Base-by-base conservation (phyloP, 2,113 vertebrate genomes). In the rat (Rattus norvegicus) region DNA sequence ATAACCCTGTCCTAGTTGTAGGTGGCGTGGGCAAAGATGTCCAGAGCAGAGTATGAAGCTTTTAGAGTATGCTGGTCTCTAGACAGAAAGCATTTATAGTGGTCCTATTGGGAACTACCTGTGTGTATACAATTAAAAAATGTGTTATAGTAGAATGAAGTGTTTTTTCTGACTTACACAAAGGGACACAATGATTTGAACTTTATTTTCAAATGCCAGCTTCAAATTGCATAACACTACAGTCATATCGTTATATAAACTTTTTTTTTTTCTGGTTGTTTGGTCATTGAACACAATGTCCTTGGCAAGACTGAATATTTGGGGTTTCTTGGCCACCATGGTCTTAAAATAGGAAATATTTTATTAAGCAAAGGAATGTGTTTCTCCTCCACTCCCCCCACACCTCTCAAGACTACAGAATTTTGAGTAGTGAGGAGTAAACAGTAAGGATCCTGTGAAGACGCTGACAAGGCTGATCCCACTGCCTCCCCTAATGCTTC, bases 261-360 rank as follows among this genome's bases (percentile, higher is more conserved):
- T n/a, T 89, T 91, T 90, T 30, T 88, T 84, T 75, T 88, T 81
- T 63, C 52, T 76, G 16, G 7, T 5, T 94, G 26, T 88, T 75
- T 76, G 20, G 16, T 1, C 7, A 24, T 13, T 33, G 36, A 86
- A 69, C 36, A 47, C n/a, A 88, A 75, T 72, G 75, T 92, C 54
- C 81, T 96, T 88, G 86, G 70, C 63, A 91, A 92, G 49, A 56
- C 49, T 22, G 73, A 94, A 56, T 69, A 61, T 54, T 36, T 61
- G 56, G 72, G 11, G 8, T 83, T 95, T 89, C 54, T 90, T 79
- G 52, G 36, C 13, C n/a, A 85, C 33, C 36, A 86, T 36, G 20
- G 63, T 92, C n/a, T 95, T 28, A 83, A 84, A 72, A 54, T 67
- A 10, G 56, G 93, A 96, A 93, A 69, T 84, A 39, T 72, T 96